Base-by-base conservation (phyloP, 1,140 invertebrate genomes). In the Drosophila trapezifrons region DNA sequence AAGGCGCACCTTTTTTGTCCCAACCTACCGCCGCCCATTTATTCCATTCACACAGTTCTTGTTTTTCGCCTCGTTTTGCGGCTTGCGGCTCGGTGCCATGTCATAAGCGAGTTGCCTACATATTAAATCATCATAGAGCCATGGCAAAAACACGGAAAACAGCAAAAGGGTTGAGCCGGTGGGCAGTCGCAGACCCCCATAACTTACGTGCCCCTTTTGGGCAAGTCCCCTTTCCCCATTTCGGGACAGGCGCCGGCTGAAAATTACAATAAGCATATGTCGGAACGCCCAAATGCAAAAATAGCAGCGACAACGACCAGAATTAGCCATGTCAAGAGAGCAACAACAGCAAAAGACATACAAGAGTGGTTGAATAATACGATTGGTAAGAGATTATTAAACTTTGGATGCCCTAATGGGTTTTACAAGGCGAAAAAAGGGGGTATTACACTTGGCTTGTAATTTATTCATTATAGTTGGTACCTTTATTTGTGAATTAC, bases 221-320 rank as follows among this genome's bases (percentile, higher is more conserved):
- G 35, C 15, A 27, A 13, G 10, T 8, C 29, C 29, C 29, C 8
- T 7, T 29, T 8, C 20, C 17, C 54, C 29, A 29, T 45, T 55
- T 37, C 35, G 46, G 37, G 32, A 32, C 32, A 65, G 83, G 83
- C 83, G 83, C 83, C 83, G 78, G 51, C 29, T 63, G 66, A 55
- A 73, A 87, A 87, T 82, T 86, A 83, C 67, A 73, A 87, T 87
- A 73, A 83, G 37, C 83, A 83, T 70, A 87, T 87, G 84, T 59
- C 29, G 47, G 22, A 54, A 83, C 79, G 79, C 83, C 82, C 82
- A 76, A 77, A 77, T 77, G 73, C 40, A 56, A 17, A 73, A 62
- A 54, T 22, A 20, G 49, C 70, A 40, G 47, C 52, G 71, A 66
- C 70, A 56, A 66, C 54, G 51, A 75, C 38, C 62, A 70, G 64